Percentiles rank a stretch among this genome's conserved stretches.
Conservation (phyloP, 2,888 invertebrate genomes). For the Phoenoteleia sp. region DNA sequence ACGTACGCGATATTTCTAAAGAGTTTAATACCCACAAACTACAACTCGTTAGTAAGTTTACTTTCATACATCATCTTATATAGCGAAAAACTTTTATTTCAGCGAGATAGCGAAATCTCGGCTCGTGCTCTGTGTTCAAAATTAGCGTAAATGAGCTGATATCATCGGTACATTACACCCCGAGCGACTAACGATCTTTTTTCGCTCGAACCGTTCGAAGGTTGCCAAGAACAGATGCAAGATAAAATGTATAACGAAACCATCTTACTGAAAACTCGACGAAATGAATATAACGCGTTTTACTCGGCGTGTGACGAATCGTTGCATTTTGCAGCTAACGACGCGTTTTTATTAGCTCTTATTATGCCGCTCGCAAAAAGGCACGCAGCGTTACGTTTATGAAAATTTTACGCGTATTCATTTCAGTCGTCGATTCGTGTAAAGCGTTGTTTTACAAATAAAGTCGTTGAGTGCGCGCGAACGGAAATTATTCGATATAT, state of each 20-base stretch:
- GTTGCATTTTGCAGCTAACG: constrained; percentile 58
- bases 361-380: constrained; percentile 19
- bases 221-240: constrained; percentile 74
- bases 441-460: constrained; percentile 42
- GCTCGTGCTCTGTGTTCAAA: constrained; percentile 72
- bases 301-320: constrained; percentile 57
- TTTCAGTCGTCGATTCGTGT: constrained; percentile 29
- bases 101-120: constrained; percentile 73
- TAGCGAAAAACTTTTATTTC: constrained; percentile 73
- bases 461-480: not conserved
- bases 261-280: constrained; percentile 63
- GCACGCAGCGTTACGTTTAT: constrained; percentile 43
- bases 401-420: constrained; percentile 45
- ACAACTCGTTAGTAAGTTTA: constrained; percentile 73
- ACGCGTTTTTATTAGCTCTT: constrained; percentile 53
- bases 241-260: constrained; percentile 65
- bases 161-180: constrained; percentile 75
- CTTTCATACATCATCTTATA: constrained; percentile 74
- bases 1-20: constrained; percentile 61
- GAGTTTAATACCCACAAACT: constrained; percentile 62
- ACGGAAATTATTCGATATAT: constrained; percentile 18
- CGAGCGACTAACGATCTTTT: constrained; percentile 75
- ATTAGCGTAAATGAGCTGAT: constrained; percentile 75
- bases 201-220: constrained; percentile 72
- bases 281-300: constrained; percentile 67